phyloP scores from a whole-genome alignment of 1,140 invertebrate species.

The Scylla paramamosain region DNA sequence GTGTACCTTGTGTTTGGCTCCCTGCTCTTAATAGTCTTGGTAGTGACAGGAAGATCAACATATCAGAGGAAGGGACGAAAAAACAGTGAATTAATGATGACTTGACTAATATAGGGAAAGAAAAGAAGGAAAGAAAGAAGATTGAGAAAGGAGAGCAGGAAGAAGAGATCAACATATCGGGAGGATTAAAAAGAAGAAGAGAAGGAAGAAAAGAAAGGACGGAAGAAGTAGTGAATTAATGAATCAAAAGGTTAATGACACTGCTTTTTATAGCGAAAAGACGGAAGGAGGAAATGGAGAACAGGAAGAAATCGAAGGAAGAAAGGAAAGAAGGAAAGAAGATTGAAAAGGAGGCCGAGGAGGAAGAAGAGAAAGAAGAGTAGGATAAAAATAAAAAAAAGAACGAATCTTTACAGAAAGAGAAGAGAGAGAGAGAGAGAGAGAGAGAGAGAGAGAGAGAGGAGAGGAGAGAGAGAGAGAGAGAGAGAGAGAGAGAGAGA shows the following conservation, averaged over 20 bases:
- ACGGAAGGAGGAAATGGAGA: too few species aligned
- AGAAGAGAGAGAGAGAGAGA: constrained; percentile 23
- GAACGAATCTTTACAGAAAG: not conserved
- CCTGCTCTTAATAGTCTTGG: too few species aligned
- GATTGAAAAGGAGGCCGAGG: not conserved
- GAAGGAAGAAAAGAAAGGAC: not conserved
- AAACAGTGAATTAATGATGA: too few species aligned
- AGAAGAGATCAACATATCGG: not conserved
- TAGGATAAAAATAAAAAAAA: too few species aligned
- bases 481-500: too few species aligned
- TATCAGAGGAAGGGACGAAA: too few species aligned
- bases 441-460: not conserved
- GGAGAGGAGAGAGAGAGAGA: not conserved
- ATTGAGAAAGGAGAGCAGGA: not conserved
- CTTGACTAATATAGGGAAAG: not conserved
- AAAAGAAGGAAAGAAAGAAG: not conserved
- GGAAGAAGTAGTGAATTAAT: not conserved
- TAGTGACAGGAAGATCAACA: too few species aligned
- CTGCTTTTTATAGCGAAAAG: too few species aligned
- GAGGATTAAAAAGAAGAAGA: not conserved
- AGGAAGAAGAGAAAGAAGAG: not conserved
- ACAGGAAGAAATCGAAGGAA: not conserved
- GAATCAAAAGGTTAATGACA: too few species aligned
- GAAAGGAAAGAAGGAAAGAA: not conserved
- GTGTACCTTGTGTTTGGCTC: too few species aligned